Evolutionary conservation across 2,113 vertebrate genomes (phyloP).

Genomic region (Chlamydotis undulata): DNA sequence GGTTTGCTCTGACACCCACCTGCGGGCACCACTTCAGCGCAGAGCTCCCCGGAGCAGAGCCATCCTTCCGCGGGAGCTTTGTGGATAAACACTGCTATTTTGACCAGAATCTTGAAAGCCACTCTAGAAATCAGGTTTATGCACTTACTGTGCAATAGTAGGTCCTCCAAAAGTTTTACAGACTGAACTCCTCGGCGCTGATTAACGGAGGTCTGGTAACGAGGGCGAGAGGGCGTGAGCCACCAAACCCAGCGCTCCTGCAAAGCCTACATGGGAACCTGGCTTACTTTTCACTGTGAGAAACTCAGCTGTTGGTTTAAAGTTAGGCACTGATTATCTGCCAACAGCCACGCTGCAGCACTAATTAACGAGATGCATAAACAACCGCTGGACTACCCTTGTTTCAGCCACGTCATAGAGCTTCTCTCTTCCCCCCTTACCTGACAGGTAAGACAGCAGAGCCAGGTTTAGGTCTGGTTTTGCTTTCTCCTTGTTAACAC

Average conservation of each 20-base stretch:
- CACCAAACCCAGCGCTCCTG: fast-evolving
- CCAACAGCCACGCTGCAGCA: background rate
- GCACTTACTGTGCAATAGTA: background rate
- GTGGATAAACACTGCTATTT: background rate
- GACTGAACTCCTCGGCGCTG: background rate
- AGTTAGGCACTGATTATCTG: background rate
- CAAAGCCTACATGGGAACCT: background rate
- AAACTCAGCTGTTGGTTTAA: background rate
- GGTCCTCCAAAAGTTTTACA: background rate
- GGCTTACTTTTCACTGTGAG: background rate
- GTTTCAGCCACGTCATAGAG: background rate
- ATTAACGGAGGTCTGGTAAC: background rate
- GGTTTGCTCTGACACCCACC: background rate
- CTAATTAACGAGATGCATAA: background rate
- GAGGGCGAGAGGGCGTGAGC: background rate
- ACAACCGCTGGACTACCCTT: background rate
- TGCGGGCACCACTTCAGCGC: background rate
- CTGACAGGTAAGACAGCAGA: background rate
- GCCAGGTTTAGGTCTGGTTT: background rate
- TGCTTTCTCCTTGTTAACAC: background rate
- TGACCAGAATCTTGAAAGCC: background rate
- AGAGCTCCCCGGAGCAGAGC: background rate
- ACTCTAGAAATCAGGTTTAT: background rate
- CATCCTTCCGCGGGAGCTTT: fast-evolving
- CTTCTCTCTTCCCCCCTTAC: background rate